Percentiles rank a stretch among this genome's conserved stretches.
These are phyloP conservation scores for Ptychoptera contaminata DNA, from an alignment of 2,888 invertebrate species.

Conservation along the genomic window DNA sequence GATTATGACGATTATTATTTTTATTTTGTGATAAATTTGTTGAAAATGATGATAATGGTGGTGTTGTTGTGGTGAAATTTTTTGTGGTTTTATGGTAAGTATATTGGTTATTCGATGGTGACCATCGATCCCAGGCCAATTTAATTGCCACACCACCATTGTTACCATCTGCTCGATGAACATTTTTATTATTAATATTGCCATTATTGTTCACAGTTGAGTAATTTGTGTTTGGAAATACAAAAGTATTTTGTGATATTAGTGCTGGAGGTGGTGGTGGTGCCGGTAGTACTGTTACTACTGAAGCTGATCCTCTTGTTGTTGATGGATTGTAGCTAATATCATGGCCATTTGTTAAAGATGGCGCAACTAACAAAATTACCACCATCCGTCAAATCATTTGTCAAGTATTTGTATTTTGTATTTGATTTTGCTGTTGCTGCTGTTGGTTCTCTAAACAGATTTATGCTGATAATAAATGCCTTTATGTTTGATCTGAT, in stretches of 20 bases:
- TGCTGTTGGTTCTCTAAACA: neutral
- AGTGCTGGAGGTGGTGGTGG: neutral
- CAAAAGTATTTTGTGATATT: neutral
- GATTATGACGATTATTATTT: neutral
- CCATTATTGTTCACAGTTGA: neutral
- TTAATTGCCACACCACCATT: no score
- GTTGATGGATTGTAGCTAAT: conserved; percentile 17
- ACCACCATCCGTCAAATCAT: conserved; percentile 32
- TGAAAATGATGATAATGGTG: neutral
- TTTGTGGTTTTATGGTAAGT: no score
- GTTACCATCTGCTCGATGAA: neutral
- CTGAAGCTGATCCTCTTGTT: conserved; percentile 25
- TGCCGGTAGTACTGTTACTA: conserved; percentile 2
- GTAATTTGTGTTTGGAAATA: neutral
- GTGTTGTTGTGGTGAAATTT: neutral
- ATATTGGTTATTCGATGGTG: no score
- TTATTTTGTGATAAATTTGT: neutral
- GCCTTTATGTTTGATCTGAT: no score
- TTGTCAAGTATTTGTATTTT: conserved; percentile 17
- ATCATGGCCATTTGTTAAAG: conserved; percentile 25
- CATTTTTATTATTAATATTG: neutral
- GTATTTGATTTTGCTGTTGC: conserved; percentile 2
- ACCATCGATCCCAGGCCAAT: no score
- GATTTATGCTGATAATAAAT: neutral
- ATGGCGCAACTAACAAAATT: conserved; percentile 32